Percentiles rank a stretch among this genome's conserved stretches.
phyloP scores from a whole-genome alignment of 2,888 invertebrate species.

The Caenorhabditis drosophilae region DNA sequence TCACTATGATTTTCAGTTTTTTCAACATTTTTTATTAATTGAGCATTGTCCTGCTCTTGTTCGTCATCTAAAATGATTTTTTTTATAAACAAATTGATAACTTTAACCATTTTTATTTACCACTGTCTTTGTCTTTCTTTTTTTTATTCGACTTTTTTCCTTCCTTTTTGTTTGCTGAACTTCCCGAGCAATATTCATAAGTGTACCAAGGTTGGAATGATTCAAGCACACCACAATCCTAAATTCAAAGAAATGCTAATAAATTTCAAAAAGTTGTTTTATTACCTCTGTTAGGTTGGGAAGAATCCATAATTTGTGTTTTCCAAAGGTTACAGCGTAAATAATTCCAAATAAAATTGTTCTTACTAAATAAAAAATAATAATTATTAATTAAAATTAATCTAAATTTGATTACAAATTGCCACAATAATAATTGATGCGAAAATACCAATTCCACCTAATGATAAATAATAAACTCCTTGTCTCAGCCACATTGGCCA shows the following conservation, averaged over 20 bases:
- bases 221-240: conserved; percentile 91
- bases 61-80: conserved; percentile 15
- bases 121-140: conserved; percentile 42
- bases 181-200: conserved; percentile 53
- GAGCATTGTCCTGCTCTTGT: conserved; percentile 5
- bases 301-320: conserved; percentile 93
- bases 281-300: conserved; percentile 95
- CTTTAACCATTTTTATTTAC: conserved; percentile 4
- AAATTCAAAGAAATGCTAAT: not conserved
- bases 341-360: conserved; percentile 88
- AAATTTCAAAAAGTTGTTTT: not conserved
- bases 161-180: conserved; percentile 17
- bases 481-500: conserved; percentile 86
- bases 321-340: conserved; percentile 85
- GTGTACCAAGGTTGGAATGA: conserved; percentile 94
- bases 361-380: conserved; percentile 74
- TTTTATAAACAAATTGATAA: conserved; percentile 6
- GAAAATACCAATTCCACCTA: conserved; percentile 91
- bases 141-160: conserved; percentile 46
- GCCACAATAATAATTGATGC: conserved; percentile 89
- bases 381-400: not conserved
- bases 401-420: conserved; percentile 74
- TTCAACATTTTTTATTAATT: conserved; percentile 22
- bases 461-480: conserved; percentile 94
- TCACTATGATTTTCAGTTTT: conserved; percentile 35